Evolutionary conservation across 2,113 vertebrate species (phyloP), one percentile per base, ranked within the genome.

Genomic region (Sciurus niger): DNA sequence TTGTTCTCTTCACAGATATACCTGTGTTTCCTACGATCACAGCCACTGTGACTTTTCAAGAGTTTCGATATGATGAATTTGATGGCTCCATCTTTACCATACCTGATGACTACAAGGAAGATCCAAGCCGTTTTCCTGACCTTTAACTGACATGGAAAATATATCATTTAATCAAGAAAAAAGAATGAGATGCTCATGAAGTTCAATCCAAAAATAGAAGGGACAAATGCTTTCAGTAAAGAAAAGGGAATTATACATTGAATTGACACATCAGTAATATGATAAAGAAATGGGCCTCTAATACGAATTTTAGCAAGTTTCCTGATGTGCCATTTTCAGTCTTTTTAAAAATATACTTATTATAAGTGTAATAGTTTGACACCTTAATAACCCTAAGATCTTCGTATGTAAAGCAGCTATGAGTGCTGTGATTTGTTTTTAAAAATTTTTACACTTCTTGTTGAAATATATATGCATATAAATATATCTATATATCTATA

Each of bases 1-100:
- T n/a, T 84, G 0, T 94, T 22, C 55, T 84, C 28, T 95, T 87
- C 65, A 17, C 96, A 99, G 99, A 99, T 96, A 99, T 99, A 92
- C 99, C 99, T 0, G 99, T 99, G 55, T 99, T 99, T 97, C 99
- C 99, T 65, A 99, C 99, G 60, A 99, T 99, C 99, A 99, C 99
- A 63, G 99, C 99, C 98, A 99, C 99, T 85, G 99, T 99, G 98
- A 99, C 99, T 1, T 99, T 99, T 98, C 99, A 99, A 98, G 99
- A 99, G 98, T 99, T 99, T 97, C 99, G 99, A 30, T 99, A 99
- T 8, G 99, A 99, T 40, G 99, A 99, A 76, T 99, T 99, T 82
- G 99, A 99, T 0, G 98, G 98, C 53, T 99, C 99, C 85, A 99
- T 99, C 97, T 99, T 99, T 98, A 99, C 98, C 65, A 99, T 99